Evolutionary conservation across 2,888 invertebrate genomes (phyloP), one percentile per base, ranked within the genome.

Genomic region (Coenonympha glycerion): DNA sequence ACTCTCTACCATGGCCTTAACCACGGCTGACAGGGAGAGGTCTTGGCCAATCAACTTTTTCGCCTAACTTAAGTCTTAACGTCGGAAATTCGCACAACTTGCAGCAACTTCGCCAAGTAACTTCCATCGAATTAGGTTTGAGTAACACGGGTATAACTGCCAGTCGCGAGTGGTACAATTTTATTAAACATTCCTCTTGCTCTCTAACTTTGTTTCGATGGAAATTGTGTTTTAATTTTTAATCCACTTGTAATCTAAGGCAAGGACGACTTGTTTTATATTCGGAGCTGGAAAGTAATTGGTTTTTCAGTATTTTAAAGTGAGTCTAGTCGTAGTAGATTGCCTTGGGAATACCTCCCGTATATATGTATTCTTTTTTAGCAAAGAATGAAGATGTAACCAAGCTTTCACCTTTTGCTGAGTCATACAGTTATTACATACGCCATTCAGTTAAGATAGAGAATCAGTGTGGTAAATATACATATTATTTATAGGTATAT

Each of bases 81-180:
- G 53, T 50, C 50, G 44, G 49, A 50, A 49, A 8, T 59, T 52
- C 31, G 44, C 48, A 53, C 49, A 57, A 59, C 56, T 57, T 39
- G 34, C 49, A 24, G 22, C 24, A 56, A 37, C 22, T 52, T 59
- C 56, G 37, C 19, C 44, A 45, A 47, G 54, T 54, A 51, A 48
- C 54, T 54, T 45, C 31, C 39, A 26, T 37, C 9, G 45, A 54
- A 54, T 54, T 54, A 51, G 51, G 51, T 48, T 54, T 41, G 40
- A 41, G 37, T 46, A 54, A 51, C 51, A 47, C 47, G 51, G 51
- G 54, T 33, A 44, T 45, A 45, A 45, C 54, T 51, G 54, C 51
- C 54, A 54, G 33, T 51, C 54, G 45, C 47, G 48, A 51, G 21
- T 47, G 51, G 19, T 54, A 51, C 47, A 47, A 51, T 51, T 54